phyloP scores from a whole-genome alignment of 2,797 vertebrate species.

The Sebastes trivittatus region DNA sequence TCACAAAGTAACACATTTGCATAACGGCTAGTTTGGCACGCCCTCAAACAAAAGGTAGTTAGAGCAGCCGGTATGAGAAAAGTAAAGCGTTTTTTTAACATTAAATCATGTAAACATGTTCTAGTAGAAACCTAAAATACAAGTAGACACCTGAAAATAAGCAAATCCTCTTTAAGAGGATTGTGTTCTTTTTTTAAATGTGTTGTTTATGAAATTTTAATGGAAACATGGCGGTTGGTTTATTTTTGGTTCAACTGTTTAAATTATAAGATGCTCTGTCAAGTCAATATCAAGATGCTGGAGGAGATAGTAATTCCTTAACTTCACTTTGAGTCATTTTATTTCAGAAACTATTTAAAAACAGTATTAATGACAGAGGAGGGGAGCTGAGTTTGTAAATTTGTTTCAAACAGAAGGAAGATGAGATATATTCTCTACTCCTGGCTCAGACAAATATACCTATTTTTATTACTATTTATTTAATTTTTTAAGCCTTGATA shows the following conservation, averaged over 20 bases:
- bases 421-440: not conserved
- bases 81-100: no score
- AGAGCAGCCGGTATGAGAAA: no score
- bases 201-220: not conserved
- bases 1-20: no score
- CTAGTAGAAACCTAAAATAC: no score
- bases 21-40: no score
- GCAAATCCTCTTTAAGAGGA: not conserved
- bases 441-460: not conserved
- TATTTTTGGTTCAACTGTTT: not conserved
- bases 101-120: no score
- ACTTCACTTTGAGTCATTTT: not conserved
- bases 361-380: not conserved
- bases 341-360: no score
- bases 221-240: not conserved
- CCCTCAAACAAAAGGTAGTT: no score
- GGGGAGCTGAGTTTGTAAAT: not conserved
- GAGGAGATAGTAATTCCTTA: rapidly evolving
- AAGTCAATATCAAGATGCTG: not conserved
- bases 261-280: not conserved
- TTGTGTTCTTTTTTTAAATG: not conserved
- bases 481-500: not conserved
- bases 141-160: no score
- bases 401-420: not conserved
- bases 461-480: not conserved